Base-by-base conservation (phyloP, 64 coral and sea anemone genomes). In the Astreopora myriophthalma region DNA sequence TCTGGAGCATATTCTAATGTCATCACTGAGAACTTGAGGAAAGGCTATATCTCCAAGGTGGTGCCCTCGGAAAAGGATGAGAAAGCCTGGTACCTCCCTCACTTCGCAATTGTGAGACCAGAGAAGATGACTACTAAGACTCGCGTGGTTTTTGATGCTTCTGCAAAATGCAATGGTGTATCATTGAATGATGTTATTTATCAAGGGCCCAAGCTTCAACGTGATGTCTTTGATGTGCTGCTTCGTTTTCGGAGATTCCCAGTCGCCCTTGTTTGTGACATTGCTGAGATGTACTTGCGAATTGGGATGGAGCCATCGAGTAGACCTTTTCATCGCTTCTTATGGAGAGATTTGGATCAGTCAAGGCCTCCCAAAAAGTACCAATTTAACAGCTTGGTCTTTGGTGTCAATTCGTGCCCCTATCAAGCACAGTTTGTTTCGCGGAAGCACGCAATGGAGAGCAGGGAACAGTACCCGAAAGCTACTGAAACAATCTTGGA, bases 21-120 rank as follows among this genome's bases (percentile, higher is more conserved):
- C 11, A 95, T 87, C 34, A 46, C 69, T 14, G 24, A 72, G 48
- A 91, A 95, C 38, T 36, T 82, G 24, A 27, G 87, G 68, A 95
- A 95, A 67, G 94, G 87, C 16, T 95, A 95, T 24, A 30, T 95
- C 13, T 61, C 26, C 11, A 91, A 95, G 74, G 80, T 80, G 85
- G 25, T 58, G 62, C 64, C 67, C 16, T 71, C 20, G 38, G 52
- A 88, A 52, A 55, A 60, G 35, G 34, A 55, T 33, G 44, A n/a
- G 63, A 77, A 89, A 33, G 52, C 52, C 24, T 89, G 34, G 87
- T 79, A 44, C 32, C 87, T 89, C 13, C 73, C 87, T 64, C 87
- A 89, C 55, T 89, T 89, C 30, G 36, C 73, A 1, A 52, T 78
- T 13, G 49, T 89, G 11, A 78, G 73, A 44, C 87, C 51, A 62